phyloP scores from a whole-genome alignment of 2,113 vertebrate species.

The Microcebus jonahi region DNA sequence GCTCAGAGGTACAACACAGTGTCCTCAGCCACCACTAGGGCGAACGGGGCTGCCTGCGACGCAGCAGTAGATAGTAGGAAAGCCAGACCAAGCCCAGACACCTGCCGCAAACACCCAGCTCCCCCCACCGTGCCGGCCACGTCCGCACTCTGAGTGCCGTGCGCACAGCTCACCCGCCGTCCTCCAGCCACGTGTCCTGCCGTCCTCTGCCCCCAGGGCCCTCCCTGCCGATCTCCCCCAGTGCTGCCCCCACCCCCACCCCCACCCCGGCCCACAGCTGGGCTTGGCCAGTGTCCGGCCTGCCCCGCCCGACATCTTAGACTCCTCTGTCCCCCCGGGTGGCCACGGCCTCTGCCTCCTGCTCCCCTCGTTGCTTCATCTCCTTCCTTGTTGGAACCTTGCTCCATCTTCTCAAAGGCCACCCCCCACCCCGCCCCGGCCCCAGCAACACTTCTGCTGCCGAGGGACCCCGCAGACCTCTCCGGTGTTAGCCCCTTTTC shows the following conservation, averaged over 20 bases:
- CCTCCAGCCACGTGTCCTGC: not conserved
- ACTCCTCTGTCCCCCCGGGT: fast-evolving
- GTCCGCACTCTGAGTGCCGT: fast-evolving
- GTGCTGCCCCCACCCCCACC: fast-evolving
- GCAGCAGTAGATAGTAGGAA: not conserved
- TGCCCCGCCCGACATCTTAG: not conserved
- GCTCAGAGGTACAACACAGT: too few species aligned
- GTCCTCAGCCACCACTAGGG: not conserved
- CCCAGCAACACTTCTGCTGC: not conserved
- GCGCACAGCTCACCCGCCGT: fast-evolving
- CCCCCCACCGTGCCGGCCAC: not conserved
- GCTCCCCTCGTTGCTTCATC: not conserved
- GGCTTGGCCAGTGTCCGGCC: not conserved
- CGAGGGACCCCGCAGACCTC: fast-evolving
- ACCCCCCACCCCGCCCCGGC: too few species aligned
- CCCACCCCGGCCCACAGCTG: not conserved
- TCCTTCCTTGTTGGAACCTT: not conserved
- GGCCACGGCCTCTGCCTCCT: not conserved
- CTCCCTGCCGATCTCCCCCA: not conserved
- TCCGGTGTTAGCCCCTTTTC: too few species aligned
- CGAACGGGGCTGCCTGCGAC: not conserved
- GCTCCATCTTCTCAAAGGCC: not conserved
- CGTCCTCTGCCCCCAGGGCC: not conserved
- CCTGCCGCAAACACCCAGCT: fast-evolving
- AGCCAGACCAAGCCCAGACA: not conserved